These are phyloP conservation scores for Caenorhabditis angaria DNA, from an alignment of 2,888 invertebrate species.

Conservation along the genomic window DNA sequence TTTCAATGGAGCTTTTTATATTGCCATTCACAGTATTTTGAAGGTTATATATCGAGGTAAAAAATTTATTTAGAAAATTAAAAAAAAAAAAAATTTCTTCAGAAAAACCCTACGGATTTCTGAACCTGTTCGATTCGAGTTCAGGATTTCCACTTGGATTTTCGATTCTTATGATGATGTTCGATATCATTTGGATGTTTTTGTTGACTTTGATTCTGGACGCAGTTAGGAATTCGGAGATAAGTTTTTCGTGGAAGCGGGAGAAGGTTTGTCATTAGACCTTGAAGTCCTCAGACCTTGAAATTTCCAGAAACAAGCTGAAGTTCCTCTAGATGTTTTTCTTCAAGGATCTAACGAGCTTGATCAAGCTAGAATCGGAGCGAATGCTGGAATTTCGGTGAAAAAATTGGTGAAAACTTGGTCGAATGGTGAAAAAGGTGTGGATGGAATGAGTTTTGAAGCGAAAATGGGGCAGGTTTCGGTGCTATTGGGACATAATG, in stretches of 20 bases:
- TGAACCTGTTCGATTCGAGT: constrained; percentile 49
- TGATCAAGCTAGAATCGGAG: constrained; percentile 47
- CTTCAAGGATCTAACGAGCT: constrained; percentile 49
- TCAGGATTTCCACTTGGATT: constrained; percentile 57
- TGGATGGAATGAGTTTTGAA: constrained; percentile 61
- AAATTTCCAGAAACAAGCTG: constrained; percentile 13
- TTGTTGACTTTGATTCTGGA: constrained; percentile 35
- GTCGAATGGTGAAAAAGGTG: constrained; percentile 62
- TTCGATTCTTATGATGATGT: constrained; percentile 63
- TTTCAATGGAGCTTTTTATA: constrained; percentile 39
- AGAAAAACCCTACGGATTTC: too few species aligned
- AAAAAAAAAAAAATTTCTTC: too few species aligned
- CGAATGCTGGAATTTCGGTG: constrained; percentile 59
- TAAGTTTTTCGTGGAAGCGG: too few species aligned
- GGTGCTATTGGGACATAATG: constrained; percentile 71
- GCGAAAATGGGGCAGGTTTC: constrained; percentile 67
- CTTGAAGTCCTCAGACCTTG: too few species aligned
- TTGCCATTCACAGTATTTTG: constrained; percentile 44
- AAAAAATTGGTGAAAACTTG: constrained; percentile 59
- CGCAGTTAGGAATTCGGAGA: constrained; percentile 22
- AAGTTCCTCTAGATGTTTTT: constrained; percentile 26
- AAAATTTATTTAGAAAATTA: constrained; percentile 13
- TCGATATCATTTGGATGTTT: constrained; percentile 58
- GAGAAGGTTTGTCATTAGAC: too few species aligned
- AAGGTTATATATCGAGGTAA: constrained; percentile 57